These are phyloP conservation scores for Xiphydria camelus DNA, from an alignment of 2,888 invertebrate genomes.

Conservation along the genomic window DNA sequence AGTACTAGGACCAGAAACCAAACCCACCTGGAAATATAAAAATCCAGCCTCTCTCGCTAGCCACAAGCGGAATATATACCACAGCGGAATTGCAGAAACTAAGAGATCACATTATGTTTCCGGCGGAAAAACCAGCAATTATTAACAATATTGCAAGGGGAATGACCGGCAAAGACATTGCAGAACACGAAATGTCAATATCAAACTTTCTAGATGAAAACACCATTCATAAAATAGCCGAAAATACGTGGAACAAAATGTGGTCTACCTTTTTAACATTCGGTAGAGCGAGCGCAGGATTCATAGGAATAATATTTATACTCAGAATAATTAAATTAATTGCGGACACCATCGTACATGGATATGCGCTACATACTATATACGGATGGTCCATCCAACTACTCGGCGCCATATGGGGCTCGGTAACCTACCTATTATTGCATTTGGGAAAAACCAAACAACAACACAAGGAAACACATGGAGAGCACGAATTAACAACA, in stretches of 20 bases:
- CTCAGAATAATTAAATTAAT: too few relatives aligned
- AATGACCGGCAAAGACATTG: not conserved
- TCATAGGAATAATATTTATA: too few relatives aligned
- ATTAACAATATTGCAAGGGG: constrained; percentile 1
- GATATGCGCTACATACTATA: constrained; percentile 3
- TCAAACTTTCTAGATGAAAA: constrained; percentile 3
- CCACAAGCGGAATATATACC: constrained; percentile 5
- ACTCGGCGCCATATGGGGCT: constrained; percentile 4
- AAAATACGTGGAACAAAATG: constrained; percentile 1
- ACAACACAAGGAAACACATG: too few relatives aligned
- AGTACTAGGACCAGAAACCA: constrained; percentile 1
- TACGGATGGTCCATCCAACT: constrained; percentile 4
- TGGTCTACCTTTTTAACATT: not conserved
- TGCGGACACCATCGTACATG: not conserved
- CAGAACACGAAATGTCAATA: not conserved
- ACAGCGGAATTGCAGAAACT: not conserved
- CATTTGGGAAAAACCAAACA: not conserved
- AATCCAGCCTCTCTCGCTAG: constrained; percentile 1
- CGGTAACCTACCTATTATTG: not conserved
- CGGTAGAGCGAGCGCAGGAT: constrained; percentile 2
- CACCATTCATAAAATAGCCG: not conserved
- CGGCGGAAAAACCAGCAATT: constrained; percentile 4
- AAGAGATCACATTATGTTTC: constrained; percentile 1
- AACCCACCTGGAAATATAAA: constrained; percentile 6
- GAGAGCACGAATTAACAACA: too few relatives aligned